Percentiles rank a stretch among this genome's conserved stretches.
Conservation (phyloP, 1,140 invertebrate genomes). For the Brachionus paranguensis region DNA sequence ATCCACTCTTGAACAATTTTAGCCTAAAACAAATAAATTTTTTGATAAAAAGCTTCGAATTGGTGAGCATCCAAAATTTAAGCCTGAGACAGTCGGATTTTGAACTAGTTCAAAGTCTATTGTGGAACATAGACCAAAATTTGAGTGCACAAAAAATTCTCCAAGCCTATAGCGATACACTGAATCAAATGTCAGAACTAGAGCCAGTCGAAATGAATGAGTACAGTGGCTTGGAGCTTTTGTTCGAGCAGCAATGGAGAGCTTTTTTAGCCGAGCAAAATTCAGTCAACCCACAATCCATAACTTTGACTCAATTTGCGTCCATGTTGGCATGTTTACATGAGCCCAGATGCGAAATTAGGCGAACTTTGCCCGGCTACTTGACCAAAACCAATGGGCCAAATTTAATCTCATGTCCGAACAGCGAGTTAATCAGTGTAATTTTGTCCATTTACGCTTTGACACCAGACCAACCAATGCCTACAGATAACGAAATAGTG, state of each 20-base stretch:
- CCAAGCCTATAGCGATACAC: neutral
- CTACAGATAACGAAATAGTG: constrained; percentile 48
- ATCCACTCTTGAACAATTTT: neutral
- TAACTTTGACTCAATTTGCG: neutral
- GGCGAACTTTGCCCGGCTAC: neutral
- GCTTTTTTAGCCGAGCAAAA: neutral
- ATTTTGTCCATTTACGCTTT: constrained; percentile 6
- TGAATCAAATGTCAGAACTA: neutral
- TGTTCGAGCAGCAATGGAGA: neutral
- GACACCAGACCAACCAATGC: constrained; percentile 41
- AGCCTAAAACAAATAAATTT: constrained; percentile 9
- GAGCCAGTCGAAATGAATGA: neutral
- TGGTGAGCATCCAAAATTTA: neutral
- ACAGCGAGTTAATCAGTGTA: constrained; percentile 42
- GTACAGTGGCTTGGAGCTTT: neutral
- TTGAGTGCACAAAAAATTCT: neutral
- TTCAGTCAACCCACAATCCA: neutral
- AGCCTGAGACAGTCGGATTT: neutral
- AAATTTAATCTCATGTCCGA: constrained; percentile 47
- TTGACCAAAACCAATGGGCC: constrained; percentile 42
- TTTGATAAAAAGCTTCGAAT: neutral
- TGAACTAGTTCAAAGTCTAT: neutral
- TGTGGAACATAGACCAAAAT: neutral
- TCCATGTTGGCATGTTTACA: neutral
- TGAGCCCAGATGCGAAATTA: neutral